Conservation (phyloP, 2,888 invertebrate genomes). For the Volucella inflata region DNA sequence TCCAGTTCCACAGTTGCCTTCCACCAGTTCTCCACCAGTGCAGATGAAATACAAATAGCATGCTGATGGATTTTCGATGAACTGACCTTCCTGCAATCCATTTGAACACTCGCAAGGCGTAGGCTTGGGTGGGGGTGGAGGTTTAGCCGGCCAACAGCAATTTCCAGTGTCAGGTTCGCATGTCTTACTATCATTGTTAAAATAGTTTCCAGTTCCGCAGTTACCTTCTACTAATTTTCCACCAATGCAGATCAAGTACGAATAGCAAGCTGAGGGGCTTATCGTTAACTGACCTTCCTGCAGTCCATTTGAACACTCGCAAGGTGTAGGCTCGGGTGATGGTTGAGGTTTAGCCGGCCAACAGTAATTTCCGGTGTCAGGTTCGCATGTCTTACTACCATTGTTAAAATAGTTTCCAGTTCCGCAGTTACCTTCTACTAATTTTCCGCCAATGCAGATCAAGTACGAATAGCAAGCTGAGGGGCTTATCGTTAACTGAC, state of each 20-base stretch:
- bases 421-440: conserved; percentile 45
- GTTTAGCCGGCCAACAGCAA: conserved; percentile 17
- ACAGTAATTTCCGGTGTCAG: conserved; percentile 51
- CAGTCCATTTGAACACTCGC: conserved; percentile 32
- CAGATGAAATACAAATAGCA: conserved; percentile 77
- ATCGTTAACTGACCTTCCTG: conserved; percentile 30
- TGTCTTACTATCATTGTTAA: conserved; percentile 39
- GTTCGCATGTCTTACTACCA: background rate
- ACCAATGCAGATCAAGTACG: conserved; percentile 67
- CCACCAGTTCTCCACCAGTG: conserved; percentile 62
- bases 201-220: conserved; percentile 73
- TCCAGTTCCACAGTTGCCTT: conserved; percentile 76
- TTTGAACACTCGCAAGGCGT: conserved; percentile 26
- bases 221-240: conserved; percentile 63
- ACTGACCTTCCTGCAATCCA: conserved; percentile 22
- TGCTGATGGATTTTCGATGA: conserved; percentile 20
- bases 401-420: conserved; percentile 50
- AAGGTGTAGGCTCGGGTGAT: conserved; percentile 30
- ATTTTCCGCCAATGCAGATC: conserved; percentile 48
- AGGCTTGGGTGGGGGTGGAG: conserved; percentile 36
- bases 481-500: conserved; percentile 51
- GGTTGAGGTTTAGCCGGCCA: conserved; percentile 22
- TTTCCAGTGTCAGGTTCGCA: conserved; percentile 50
- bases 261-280: conserved; percentile 48
- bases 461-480: conserved; percentile 42